Conservation (phyloP, 2,888 invertebrate genomes). For the Epiblema foenella region DNA sequence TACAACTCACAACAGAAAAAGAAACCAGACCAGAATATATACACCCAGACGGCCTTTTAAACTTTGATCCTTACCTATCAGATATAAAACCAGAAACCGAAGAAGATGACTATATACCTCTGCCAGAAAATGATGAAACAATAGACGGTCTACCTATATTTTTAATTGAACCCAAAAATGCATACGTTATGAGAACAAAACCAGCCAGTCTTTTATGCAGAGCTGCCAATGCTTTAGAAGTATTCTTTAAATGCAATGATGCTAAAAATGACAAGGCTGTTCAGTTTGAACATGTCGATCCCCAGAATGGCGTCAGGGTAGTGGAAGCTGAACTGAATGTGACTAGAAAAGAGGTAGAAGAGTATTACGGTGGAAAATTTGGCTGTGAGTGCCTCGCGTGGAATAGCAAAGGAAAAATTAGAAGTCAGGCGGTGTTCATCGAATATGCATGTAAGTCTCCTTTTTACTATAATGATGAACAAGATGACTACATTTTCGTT, state of each 20-base stretch:
- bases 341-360: constrained; percentile 92
- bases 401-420: constrained; percentile 90
- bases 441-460: constrained; percentile 93
- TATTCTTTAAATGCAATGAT: constrained; percentile 92
- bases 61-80: constrained; percentile 76
- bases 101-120: constrained; percentile 80
- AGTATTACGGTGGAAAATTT: constrained; percentile 92
- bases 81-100: constrained; percentile 74
- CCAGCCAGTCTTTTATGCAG: constrained; percentile 95
- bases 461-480: constrained; percentile 4
- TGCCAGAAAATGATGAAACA: constrained; percentile 85
- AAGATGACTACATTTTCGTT: no score
- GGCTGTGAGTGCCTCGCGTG: constrained; percentile 95
- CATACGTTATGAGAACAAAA: constrained; percentile 94
- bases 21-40: constrained; percentile 78
- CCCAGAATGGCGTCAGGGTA: constrained; percentile 91
- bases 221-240: constrained; percentile 95
- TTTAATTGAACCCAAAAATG: constrained; percentile 93
- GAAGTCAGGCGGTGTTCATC: constrained; percentile 90
- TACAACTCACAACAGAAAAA: constrained; percentile 73
- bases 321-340: constrained; percentile 91
- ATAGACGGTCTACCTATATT: constrained; percentile 93
- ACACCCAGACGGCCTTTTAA: constrained; percentile 75
- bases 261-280: constrained; percentile 82
- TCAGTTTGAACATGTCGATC: constrained; percentile 90